These are phyloP conservation scores for Punctoribates punctum DNA, from an alignment of 2,888 invertebrate species.

Conservation along the genomic window DNA sequence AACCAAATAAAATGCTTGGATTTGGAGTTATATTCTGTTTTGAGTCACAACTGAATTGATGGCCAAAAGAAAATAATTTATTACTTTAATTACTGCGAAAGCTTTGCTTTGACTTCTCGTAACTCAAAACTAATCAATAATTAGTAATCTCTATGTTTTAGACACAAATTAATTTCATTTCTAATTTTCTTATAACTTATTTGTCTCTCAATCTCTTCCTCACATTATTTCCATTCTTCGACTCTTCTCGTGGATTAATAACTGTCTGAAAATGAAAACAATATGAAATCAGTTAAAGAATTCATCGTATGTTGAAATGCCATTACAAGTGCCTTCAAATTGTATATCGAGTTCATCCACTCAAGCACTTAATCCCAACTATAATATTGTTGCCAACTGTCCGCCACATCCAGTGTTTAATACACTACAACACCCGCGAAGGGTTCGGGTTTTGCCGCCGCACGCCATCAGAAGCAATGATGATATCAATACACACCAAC, in stretches of 20 bases:
- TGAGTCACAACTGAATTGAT: neutral
- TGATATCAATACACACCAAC: conserved; percentile 41
- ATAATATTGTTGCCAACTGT: conserved; percentile 20
- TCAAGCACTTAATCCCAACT: conserved; percentile 33
- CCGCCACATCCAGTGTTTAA: conserved; percentile 31
- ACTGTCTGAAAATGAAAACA: neutral
- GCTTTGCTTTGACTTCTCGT: neutral
- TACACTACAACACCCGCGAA: conserved; percentile 41
- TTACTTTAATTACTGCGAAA: conserved; percentile 21
- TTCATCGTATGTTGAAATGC: conserved; percentile 35
- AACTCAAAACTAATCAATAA: conserved; percentile 11
- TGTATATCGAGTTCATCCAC: conserved; percentile 26
- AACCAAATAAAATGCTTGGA: neutral
- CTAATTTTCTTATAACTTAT: neutral
- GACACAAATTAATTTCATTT: neutral
- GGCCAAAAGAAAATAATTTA: neutral
- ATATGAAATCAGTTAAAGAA: conserved; percentile 26
- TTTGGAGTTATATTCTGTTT: conserved; percentile 14
- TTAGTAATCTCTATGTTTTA: conserved; percentile 9
- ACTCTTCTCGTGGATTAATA: neutral
- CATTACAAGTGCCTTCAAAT: conserved; percentile 37
- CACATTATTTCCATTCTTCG: neutral
- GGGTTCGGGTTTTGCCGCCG: conserved; percentile 42
- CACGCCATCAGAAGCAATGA: conserved; percentile 34
- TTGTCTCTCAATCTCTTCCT: neutral